phyloP scores from a whole-genome alignment of 2,113 vertebrate species.

The Verasper variegatus region DNA sequence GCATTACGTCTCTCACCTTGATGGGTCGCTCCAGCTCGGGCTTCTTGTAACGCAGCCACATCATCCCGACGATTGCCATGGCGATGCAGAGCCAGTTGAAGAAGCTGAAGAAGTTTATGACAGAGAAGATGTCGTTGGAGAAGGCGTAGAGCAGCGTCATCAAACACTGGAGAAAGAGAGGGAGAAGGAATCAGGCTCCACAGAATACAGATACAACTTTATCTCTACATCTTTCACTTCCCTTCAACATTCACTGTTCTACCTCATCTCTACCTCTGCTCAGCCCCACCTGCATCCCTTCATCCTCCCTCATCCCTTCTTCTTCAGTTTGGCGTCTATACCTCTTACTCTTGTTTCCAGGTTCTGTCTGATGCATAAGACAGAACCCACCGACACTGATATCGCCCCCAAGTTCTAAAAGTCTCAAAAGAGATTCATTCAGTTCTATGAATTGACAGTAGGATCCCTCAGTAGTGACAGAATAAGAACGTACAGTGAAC shows the following conservation, averaged over 20 bases:
- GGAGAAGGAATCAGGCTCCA: not conserved
- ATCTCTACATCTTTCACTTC: no score
- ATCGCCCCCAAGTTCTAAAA: no score
- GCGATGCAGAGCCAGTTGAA: slow-evolving; percentile 99
- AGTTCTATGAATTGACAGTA: not conserved
- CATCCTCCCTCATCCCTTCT: no score
- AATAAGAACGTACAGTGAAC: slow-evolving; percentile 87
- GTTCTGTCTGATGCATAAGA: no score
- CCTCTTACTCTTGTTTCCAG: no score
- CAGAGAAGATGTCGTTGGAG: slow-evolving; percentile 95
- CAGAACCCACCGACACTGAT: no score
- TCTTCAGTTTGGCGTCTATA: no score
- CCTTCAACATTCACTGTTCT: no score
- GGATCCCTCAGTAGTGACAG: not conserved
- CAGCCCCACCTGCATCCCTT: no score
- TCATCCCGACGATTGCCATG: slow-evolving; percentile 95
- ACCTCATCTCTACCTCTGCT: no score
- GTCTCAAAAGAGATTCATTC: no score
- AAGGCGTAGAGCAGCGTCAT: slow-evolving; percentile 98
- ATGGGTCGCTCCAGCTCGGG: slow-evolving; percentile 95
- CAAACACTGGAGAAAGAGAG: slow-evolving; percentile 82
- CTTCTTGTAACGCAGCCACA: slow-evolving; percentile 95
- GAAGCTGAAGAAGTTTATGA: slow-evolving; percentile 99
- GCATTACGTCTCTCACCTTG: slow-evolving; percentile 81
- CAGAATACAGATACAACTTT: no score